A percentile compares a stretch with the other conserved stretches of the same genome.
Conservation (phyloP, 2,888 invertebrate genomes). For the Eudasyphora cyanicolor region DNA sequence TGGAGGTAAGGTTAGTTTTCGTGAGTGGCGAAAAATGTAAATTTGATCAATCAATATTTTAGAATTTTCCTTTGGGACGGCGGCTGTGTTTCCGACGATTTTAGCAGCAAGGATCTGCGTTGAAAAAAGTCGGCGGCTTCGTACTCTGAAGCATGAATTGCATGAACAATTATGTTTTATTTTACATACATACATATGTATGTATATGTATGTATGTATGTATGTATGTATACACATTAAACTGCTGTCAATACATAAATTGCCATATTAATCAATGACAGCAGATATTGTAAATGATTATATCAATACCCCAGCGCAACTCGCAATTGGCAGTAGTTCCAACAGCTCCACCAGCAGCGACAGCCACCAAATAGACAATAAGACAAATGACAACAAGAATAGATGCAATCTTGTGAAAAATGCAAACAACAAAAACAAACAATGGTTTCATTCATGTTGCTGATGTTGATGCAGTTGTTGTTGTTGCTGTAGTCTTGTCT, state of each 20-base stretch:
- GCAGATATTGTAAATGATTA: conserved; percentile 32
- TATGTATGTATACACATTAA: conserved; percentile 46
- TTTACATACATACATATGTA: neutral
- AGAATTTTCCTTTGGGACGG: no score
- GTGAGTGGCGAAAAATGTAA: no score
- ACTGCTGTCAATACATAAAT: conserved; percentile 66
- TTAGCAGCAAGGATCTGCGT: no score
- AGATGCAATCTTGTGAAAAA: conserved; percentile 11
- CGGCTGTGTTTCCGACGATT: no score
- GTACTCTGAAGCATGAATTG: no score
- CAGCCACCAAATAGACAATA: neutral
- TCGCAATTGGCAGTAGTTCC: neutral
- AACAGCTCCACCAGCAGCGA: neutral
- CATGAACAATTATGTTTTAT: no score
- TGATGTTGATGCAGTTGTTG: conserved; percentile 17
- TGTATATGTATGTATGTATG: neutral
- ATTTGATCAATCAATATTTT: no score
- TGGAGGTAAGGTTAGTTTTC: no score
- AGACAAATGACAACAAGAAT: neutral
- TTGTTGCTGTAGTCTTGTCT: neutral
- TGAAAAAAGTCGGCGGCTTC: no score
- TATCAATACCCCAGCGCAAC: no score
- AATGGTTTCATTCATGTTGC: conserved; percentile 38
- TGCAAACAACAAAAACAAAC: conserved; percentile 10
- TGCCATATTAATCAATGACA: conserved; percentile 66